Base-by-base conservation (phyloP, 2,113 vertebrate genomes). In the Probosciger aterrimus region DNA sequence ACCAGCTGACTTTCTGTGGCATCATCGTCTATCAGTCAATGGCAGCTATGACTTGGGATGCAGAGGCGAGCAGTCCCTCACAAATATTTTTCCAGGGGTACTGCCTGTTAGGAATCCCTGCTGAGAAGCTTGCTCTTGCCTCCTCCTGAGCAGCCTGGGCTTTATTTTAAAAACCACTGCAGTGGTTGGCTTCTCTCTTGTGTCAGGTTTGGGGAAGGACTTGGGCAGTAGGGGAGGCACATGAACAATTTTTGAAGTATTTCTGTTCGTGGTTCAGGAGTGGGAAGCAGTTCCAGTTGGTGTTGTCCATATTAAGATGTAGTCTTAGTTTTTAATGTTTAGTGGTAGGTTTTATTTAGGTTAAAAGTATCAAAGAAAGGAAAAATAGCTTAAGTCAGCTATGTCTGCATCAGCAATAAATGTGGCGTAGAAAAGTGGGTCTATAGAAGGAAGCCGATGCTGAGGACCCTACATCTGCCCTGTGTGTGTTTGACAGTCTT, bases 11-110 rank as follows among this genome's bases (percentile, higher is more conserved):
- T 37, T 0, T 30, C n/a, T 1, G 3, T 39, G 33, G 23, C 47
- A 11, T 37, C 0, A 0, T n/a, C 27, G 5, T 47, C 53, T 68
- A 3, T 52, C 35, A n/a, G n/a, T n/a, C n/a, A 46, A 9, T 1
- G 3, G 18, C 35, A 64, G 17, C 69, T 82, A 14, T 41, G 79
- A 50, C 19, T 68, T 50, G 71, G 37, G 25, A 68, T 68, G 31
- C 5, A 2, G 46, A 63, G 19, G 37, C 17, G n/a, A 81, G 37
- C 18, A 43, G 55, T 52, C 19, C 43, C 33, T 76, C 39, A 39
- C 10, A 57, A 53, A 74, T 1, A 0, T 73, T 79, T 37, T 55
- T 33, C 53, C 28, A 30, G 19, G 44, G 41, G 1, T 76, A 49
- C 63, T 88, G 53, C 46, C 44, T 49, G 9, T 28, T 55, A 49